Evolutionary conservation across 1,140 invertebrate genomes (phyloP).

Genomic region (Cherax destructor): DNA sequence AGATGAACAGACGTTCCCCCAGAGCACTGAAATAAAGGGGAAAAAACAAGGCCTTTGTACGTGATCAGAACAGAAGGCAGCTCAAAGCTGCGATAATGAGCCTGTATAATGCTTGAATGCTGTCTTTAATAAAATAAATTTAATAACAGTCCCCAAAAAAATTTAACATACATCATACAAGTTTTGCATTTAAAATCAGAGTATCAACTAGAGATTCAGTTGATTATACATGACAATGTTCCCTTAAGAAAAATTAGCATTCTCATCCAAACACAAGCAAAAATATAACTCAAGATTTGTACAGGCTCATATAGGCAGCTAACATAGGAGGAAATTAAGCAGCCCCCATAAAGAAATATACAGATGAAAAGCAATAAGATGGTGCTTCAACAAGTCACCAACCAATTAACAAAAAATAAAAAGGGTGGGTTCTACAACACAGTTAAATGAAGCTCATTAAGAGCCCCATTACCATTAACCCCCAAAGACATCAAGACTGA

Average conservation of each 20-base stretch:
- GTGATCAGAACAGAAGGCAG: constrained; percentile 44
- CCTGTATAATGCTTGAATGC: constrained; percentile 33
- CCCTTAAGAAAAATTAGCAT: neutral
- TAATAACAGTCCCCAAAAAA: neutral
- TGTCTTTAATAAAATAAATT: constrained; percentile 23
- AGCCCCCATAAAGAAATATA: constrained; percentile 49
- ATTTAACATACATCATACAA: neutral
- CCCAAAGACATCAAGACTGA: constrained; percentile 47
- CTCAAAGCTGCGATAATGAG: constrained; percentile 39
- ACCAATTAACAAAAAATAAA: constrained; percentile 32
- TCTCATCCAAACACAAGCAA: neutral
- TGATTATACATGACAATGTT: neutral
- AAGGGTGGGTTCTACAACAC: constrained; percentile 58
- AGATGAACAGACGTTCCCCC: constrained; percentile 45
- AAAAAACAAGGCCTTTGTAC: constrained; percentile 57
- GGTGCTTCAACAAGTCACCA: constrained; percentile 27
- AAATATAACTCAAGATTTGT: constrained; percentile 27
- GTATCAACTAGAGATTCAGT: constrained; percentile 1
- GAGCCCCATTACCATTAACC: constrained; percentile 33
- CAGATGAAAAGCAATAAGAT: constrained; percentile 32
- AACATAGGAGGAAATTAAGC: constrained; percentile 39
- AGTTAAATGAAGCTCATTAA: constrained; percentile 16
- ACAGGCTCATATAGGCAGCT: constrained; percentile 37
- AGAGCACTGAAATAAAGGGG: constrained; percentile 41
- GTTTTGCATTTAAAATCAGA: neutral